Conservation (phyloP, 2,797 vertebrate genomes). For the Amblyraja radiata region DNA sequence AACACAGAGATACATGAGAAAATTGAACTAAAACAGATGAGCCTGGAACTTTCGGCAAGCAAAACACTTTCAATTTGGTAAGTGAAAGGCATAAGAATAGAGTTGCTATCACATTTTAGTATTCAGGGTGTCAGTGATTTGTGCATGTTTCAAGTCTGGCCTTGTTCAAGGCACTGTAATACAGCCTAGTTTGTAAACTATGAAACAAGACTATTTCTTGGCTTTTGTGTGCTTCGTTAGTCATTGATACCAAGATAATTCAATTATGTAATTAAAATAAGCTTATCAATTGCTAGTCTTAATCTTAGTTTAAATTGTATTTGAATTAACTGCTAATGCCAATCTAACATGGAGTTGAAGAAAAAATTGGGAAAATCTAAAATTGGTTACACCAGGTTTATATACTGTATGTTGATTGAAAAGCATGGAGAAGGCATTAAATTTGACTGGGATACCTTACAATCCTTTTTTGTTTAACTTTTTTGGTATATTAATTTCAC, state of each 20-base stretch:
- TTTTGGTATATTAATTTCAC: neutral
- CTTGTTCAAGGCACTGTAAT: neutral
- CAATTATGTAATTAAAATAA: neutral
- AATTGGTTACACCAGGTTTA: neutral
- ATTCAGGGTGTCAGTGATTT: neutral
- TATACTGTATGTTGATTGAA: neutral
- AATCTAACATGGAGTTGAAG: neutral
- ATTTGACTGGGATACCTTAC: neutral
- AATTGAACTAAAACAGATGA: neutral
- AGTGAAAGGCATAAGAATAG: neutral
- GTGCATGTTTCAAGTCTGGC: neutral
- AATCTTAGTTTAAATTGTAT: constrained; percentile 12
- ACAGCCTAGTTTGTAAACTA: too few species aligned
- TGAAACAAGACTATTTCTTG: too few species aligned
- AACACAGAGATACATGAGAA: neutral
- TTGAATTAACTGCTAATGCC: neutral
- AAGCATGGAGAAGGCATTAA: neutral
- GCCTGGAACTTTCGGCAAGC: neutral
- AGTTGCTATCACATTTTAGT: neutral
- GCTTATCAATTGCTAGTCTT: constrained; percentile 14
- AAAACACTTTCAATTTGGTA: constrained; percentile 24
- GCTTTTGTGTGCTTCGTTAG: too few species aligned
- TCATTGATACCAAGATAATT: neutral
- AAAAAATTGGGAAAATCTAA: neutral
- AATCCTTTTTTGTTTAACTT: neutral